phyloP scores from a whole-genome alignment of 2,888 invertebrate species.

The Spodoptera exigua region DNA sequence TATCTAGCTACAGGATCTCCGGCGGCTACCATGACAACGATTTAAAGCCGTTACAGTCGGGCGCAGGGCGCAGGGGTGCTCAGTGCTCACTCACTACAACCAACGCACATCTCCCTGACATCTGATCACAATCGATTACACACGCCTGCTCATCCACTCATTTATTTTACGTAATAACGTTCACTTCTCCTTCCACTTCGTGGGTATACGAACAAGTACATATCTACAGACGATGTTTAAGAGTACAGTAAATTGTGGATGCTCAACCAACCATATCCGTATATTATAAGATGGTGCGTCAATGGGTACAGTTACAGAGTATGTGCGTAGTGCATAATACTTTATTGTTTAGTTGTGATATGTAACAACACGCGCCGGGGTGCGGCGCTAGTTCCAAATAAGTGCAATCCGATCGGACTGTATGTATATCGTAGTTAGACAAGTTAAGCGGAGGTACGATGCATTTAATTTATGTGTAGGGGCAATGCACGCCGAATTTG shows the following conservation, averaged over 20 bases:
- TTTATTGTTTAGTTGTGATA: slow-evolving; percentile 86
- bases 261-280: slow-evolving; percentile 83
- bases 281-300: slow-evolving; percentile 78
- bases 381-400: slow-evolving; percentile 76
- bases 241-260: slow-evolving; percentile 67
- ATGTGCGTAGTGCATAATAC: slow-evolving; percentile 74
- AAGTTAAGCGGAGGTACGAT: slow-evolving; percentile 82
- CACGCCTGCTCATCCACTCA: slow-evolving; percentile 19
- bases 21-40: slow-evolving; percentile 58
- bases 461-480: slow-evolving; percentile 85
- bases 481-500: slow-evolving; percentile 68
- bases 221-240: slow-evolving; percentile 14
- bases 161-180: too few relatives aligned
- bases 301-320: slow-evolving; percentile 72
- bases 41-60: slow-evolving; percentile 49
- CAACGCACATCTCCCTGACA: slow-evolving; percentile 54
- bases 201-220: slow-evolving; percentile 6
- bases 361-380: slow-evolving; percentile 70
- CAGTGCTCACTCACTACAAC: slow-evolving; percentile 18
- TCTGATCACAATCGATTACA: slow-evolving; percentile 56
- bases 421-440: slow-evolving; percentile 86
- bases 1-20: slow-evolving; percentile 22
- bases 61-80: slow-evolving; percentile 14
- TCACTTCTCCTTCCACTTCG: too few relatives aligned
- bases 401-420: slow-evolving; percentile 83